These are phyloP conservation scores for Calephelis virginiensis DNA, from an alignment of 1,140 invertebrate genomes.

Conservation along the genomic window DNA sequence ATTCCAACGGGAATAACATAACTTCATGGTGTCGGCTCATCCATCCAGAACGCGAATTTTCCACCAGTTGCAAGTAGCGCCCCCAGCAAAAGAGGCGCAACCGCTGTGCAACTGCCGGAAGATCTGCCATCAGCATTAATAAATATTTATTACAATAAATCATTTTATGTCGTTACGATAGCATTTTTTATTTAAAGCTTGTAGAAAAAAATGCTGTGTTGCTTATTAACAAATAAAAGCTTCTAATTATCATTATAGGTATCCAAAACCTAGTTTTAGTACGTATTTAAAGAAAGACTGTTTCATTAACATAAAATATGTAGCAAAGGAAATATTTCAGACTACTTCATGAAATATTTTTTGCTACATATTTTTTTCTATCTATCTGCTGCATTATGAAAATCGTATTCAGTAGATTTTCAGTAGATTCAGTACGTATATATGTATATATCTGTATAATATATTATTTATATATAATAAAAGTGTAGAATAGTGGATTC, in stretches of 20 bases:
- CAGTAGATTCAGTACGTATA: no score
- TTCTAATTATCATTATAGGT: background rate
- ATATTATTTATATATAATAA: no score
- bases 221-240: slow-evolving; percentile 1
- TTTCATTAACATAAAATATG: no score
- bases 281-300: no score
- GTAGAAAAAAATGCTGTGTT: background rate
- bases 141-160: slow-evolving; percentile 58
- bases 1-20: slow-evolving; percentile 43
- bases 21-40: slow-evolving; percentile 61
- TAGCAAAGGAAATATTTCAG: no score
- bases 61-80: slow-evolving; percentile 66
- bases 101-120: slow-evolving; percentile 70
- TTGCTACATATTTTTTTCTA: no score
- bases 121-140: slow-evolving; percentile 55
- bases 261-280: no score
- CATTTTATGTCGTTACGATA: slow-evolving; percentile 35
- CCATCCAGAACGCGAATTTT: slow-evolving; percentile 61
- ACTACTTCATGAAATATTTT: no score
- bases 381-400: no score
- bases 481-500: no score
- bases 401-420: no score
- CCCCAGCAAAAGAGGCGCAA: slow-evolving; percentile 29
- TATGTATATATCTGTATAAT: no score
- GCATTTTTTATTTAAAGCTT: slow-evolving; percentile 25